A percentile compares a stretch with the other conserved stretches of the same genome.
phyloP scores from a whole-genome alignment of 2,797 vertebrate species.

The Pangasius macronema region DNA sequence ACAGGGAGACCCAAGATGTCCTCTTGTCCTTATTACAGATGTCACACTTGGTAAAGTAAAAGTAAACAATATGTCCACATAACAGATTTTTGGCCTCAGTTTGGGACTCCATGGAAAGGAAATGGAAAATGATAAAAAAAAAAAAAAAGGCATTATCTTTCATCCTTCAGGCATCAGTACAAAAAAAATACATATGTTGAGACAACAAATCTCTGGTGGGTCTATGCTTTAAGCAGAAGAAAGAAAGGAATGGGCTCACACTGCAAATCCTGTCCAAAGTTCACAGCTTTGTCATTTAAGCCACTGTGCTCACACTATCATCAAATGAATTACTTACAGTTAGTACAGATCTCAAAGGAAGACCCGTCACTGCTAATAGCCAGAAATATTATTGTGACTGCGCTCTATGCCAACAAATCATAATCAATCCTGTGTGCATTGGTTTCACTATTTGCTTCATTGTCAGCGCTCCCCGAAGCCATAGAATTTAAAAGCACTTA shows the following conservation, averaged over 20 bases:
- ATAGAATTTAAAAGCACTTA: constrained; percentile 31
- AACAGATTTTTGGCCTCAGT: neutral
- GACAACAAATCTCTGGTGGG: constrained; percentile 15
- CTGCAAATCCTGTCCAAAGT: constrained; percentile 13
- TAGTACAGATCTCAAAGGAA: constrained; percentile 22
- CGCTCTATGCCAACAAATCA: constrained; percentile 17
- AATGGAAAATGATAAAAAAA: constrained; percentile 1
- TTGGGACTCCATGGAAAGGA: constrained; percentile 2
- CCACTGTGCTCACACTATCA: constrained; percentile 19
- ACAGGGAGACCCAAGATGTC: neutral
- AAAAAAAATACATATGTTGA: constrained; percentile 15
- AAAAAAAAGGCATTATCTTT: constrained; percentile 5
- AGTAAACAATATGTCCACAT: neutral
- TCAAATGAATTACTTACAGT: constrained; percentile 34
- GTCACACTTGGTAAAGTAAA: constrained; percentile 12
- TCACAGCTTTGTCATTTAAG: constrained; percentile 19
- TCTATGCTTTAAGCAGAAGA: neutral
- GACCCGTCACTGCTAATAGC: constrained; percentile 19
- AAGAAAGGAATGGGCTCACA: neutral
- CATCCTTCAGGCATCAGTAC: constrained; percentile 8
- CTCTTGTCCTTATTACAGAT: neutral
- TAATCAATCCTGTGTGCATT: constrained; percentile 17
- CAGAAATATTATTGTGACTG: constrained; percentile 30
- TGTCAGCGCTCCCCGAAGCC: constrained; percentile 26
- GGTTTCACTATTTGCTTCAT: constrained; percentile 33